Conservation (phyloP, 2,888 invertebrate genomes). For the Eupsilia transversa region DNA sequence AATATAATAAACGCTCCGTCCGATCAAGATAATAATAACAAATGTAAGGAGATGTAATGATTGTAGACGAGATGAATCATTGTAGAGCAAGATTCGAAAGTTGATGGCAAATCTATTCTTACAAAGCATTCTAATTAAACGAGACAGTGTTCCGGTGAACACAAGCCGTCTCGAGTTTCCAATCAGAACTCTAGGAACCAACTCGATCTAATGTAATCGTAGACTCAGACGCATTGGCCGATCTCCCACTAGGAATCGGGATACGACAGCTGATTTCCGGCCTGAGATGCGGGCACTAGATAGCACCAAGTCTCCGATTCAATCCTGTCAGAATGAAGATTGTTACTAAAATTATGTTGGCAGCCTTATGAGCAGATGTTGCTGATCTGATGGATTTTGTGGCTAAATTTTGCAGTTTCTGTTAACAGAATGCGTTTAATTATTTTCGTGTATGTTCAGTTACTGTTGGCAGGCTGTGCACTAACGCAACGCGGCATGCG, state of each 20-base stretch:
- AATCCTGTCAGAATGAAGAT: conserved; percentile 60
- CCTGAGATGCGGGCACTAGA: conserved; percentile 72
- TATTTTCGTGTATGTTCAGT: conserved; percentile 36
- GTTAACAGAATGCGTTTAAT: conserved; percentile 49
- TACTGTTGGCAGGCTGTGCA: conserved; percentile 56
- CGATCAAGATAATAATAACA: conserved; percentile 59
- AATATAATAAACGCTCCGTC: conserved; percentile 38
- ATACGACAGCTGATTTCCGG: conserved; percentile 89
- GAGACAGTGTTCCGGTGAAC: conserved; percentile 80
- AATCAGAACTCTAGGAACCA: conserved; percentile 78
- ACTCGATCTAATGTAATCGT: conserved; percentile 84
- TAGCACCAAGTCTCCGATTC: conserved; percentile 67
- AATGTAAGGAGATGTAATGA: conserved; percentile 57
- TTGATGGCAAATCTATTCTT: conserved; percentile 77
- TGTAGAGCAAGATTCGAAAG: conserved; percentile 67
- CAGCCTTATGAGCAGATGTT: conserved; percentile 54
- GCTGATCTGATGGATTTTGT: conserved; percentile 47
- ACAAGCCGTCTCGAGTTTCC: conserved; percentile 79
- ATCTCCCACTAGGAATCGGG: conserved; percentile 84
- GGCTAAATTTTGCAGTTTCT: conserved; percentile 35
- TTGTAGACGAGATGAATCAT: conserved; percentile 60
- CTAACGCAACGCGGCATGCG: conserved; percentile 30
- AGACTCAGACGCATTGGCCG: conserved; percentile 84
- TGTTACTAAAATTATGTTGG: conserved; percentile 58
- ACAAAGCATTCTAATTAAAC: conserved; percentile 79